Evolutionary conservation across 2,113 vertebrate genomes (phyloP), one percentile per base, ranked within the genome.

Genomic region (Bambusicola thoracicus): DNA sequence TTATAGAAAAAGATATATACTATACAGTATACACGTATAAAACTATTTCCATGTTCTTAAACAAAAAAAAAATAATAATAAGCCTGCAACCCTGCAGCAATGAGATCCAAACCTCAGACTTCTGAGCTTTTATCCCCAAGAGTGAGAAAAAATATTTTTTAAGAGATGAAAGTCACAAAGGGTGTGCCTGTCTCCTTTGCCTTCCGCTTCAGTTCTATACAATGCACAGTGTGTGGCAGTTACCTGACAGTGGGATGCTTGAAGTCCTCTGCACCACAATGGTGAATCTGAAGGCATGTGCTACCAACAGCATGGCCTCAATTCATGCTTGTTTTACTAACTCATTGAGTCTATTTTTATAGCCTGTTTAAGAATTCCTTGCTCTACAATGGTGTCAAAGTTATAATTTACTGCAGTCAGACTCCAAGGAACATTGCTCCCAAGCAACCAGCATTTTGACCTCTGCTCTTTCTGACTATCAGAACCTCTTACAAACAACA

Each of bases 281-380:
- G 94, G 70, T 46, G 78, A 92, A 49, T 90, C 89, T 89, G 89
- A 85, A 92, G 58, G 67, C 87, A n/a, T 40, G 19, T 62, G 78
- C 58, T 87, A 77, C 84, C 81, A 87, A 87, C 70, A 91, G 87
- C 78, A 90, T 14, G 67, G 67, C 70, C 78, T 91, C 84, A 91
- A 82, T 91, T 96, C 91, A 82, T 40, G 30, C 72, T 96, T 91
- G 84, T 74, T 96, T 93, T 87, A 73, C 83, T 92, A 93, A 94
- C 76, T 82, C 48, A 41, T 75, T 59, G 32, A 86, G 77, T 86
- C 94, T 93, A 38, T 93, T 94, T 94, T 94, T 89, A 87, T 65
- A 85, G 86, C 84, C 67, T 85, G 22, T 85, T 95, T 82, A 72
- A 94, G 70, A 82, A 93, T 82, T 93, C 91, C n/a, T 86, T 93